Conservation (phyloP, 2,888 invertebrate genomes). For the Synergus gifuensis region DNA sequence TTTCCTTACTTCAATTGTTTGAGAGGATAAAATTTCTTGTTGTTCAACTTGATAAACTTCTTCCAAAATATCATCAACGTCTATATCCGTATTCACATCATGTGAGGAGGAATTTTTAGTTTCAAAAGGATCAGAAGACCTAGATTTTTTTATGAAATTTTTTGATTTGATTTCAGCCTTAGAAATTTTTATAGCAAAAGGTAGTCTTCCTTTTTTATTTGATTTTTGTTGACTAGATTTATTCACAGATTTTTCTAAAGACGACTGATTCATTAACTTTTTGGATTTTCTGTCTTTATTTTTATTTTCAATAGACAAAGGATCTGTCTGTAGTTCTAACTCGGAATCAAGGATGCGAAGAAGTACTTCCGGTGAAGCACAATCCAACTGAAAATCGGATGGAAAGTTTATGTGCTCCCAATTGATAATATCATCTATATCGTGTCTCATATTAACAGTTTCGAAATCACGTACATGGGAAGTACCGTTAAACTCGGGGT, state of each 20-base stretch:
- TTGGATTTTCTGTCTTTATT: neutral
- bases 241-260: neutral
- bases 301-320: neutral
- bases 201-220: neutral
- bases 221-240: neutral
- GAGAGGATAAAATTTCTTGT: conserved; percentile 23
- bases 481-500: neutral
- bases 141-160: neutral
- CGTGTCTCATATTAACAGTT: neutral
- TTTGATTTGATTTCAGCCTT: neutral
- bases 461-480: neutral
- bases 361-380: neutral
- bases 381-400: neutral
- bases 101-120: neutral
- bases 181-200: neutral
- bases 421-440: neutral
- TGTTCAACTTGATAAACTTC: neutral
- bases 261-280: neutral
- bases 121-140: neutral
- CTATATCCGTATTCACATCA: neutral
- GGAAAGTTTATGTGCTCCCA: neutral
- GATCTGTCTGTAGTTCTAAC: neutral
- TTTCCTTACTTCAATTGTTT: neutral
- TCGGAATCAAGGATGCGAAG: neutral
- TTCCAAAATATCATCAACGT: neutral